Evolutionary conservation across 2,888 invertebrate species (phyloP).

Genomic region (Copidosoma aretas): DNA sequence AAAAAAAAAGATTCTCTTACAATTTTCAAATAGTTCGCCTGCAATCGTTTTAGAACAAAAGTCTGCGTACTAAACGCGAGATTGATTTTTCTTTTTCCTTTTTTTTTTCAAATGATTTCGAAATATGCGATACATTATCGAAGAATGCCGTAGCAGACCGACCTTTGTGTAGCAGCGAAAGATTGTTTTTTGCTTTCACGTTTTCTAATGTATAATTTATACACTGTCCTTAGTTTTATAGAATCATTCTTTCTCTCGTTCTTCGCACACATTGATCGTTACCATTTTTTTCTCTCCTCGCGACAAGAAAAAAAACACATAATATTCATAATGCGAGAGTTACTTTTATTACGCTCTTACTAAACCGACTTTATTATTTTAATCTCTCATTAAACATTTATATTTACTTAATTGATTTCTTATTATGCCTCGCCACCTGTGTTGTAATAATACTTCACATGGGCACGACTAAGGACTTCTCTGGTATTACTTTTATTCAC

Average conservation of each 20-base stretch:
- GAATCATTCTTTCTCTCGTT: not conserved
- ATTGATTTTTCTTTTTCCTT: not conserved
- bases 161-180: not conserved
- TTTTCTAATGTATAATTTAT: conserved; percentile 12
- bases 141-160: conserved; percentile 10
- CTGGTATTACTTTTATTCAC: not conserved
- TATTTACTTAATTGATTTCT: conserved; percentile 14
- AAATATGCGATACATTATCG: conserved; percentile 1
- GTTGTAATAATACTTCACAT: not conserved
- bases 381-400: conserved; percentile 16
- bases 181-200: conserved; percentile 3
- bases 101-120: not conserved
- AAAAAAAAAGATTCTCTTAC: too few relatives aligned
- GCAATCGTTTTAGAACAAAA: too few relatives aligned
- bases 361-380: conserved; percentile 21
- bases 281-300: conserved; percentile 3
- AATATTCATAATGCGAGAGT: conserved; percentile 10
- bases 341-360: conserved; percentile 6
- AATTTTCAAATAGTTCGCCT: too few relatives aligned
- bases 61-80: too few relatives aligned
- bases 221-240: conserved; percentile 18
- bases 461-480: conserved; percentile 3
- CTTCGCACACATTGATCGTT: not conserved
- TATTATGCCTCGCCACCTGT: not conserved
- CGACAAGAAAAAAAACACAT: not conserved